Conservation (phyloP, 2,797 vertebrate genomes). For the Siniperca obscura region DNA sequence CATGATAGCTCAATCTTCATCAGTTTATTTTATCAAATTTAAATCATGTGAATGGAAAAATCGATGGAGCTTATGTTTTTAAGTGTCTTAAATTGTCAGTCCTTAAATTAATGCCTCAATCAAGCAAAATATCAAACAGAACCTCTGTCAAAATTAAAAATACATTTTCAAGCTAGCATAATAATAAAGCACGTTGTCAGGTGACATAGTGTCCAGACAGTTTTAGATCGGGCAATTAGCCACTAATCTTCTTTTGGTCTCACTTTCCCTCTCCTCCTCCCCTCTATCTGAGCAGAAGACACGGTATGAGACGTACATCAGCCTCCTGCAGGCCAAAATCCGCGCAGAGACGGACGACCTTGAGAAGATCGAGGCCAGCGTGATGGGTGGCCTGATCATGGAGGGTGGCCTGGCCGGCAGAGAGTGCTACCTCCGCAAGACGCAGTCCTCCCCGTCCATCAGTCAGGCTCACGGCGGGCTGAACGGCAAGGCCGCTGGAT, state of each 20-base stretch:
- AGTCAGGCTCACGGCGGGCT: conserved; percentile 88
- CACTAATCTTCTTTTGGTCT: not conserved
- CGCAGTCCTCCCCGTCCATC: conserved; percentile 94
- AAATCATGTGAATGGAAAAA: not conserved
- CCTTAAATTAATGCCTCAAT: not conserved
- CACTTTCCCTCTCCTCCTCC: not conserved
- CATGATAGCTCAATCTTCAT: no score
- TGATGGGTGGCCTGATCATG: conserved; percentile 82
- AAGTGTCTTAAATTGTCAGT: not conserved
- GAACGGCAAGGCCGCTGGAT: conserved; percentile 78
- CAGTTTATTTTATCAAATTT: not conserved
- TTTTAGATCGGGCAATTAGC: not conserved
- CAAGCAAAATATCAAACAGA: not conserved
- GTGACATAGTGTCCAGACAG: not conserved
- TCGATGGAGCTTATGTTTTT: not conserved
- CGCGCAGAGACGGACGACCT: conserved; percentile 92
- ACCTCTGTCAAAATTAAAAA: not conserved
- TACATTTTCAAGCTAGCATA: not conserved
- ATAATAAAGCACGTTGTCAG: not conserved
- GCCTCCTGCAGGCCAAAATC: conserved; percentile 92
- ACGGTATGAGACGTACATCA: conserved; percentile 95
- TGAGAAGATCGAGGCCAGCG: conserved; percentile 92
- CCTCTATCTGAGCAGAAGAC: conserved; percentile 88
- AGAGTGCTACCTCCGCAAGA: conserved; percentile 91
- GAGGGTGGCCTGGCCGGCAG: conserved; percentile 81